These are phyloP conservation scores for Steinernema khuongi DNA, from an alignment of 1,140 invertebrate genomes.

Conservation along the genomic window DNA sequence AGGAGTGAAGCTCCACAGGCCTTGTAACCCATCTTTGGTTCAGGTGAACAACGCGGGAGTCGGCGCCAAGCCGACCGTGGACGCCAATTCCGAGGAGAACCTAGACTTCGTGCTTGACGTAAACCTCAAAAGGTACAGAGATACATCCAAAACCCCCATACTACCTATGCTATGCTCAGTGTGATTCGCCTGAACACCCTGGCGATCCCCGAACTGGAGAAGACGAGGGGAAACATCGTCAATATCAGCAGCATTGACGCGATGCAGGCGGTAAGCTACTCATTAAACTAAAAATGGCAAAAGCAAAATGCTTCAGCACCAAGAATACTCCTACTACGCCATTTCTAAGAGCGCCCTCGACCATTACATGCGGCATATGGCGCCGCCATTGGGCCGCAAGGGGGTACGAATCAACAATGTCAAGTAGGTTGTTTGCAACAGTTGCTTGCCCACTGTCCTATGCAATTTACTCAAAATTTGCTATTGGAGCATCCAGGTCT, in stretches of 20 bases:
- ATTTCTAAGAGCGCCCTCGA: slow-evolving; percentile 67
- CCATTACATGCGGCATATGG: slow-evolving; percentile 69
- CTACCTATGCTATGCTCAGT: slow-evolving; percentile 17
- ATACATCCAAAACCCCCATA: not conserved
- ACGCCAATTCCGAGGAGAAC: slow-evolving; percentile 11
- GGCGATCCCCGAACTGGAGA: slow-evolving; percentile 30
- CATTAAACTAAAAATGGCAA: no score
- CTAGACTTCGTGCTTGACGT: not conserved
- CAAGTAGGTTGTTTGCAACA: slow-evolving; percentile 29
- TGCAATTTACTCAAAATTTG: no score
- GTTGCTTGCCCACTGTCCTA: no score
- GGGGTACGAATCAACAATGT: slow-evolving; percentile 35
- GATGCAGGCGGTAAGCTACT: not conserved
- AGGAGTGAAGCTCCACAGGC: not conserved
- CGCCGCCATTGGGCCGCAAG: slow-evolving; percentile 75
- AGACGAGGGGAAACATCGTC: slow-evolving; percentile 43
- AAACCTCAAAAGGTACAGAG: not conserved
- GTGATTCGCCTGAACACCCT: slow-evolving; percentile 29
- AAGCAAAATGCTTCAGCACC: not conserved
- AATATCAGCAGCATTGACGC: slow-evolving; percentile 34
- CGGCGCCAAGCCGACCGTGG: not conserved
- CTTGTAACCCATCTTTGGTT: no score
- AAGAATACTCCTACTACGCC: slow-evolving; percentile 64
- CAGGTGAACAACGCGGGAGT: slow-evolving; percentile 25
- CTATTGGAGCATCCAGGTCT: not conserved